phyloP scores from a whole-genome alignment of 2,888 invertebrate genomes.

The Eucera pruinosa region DNA sequence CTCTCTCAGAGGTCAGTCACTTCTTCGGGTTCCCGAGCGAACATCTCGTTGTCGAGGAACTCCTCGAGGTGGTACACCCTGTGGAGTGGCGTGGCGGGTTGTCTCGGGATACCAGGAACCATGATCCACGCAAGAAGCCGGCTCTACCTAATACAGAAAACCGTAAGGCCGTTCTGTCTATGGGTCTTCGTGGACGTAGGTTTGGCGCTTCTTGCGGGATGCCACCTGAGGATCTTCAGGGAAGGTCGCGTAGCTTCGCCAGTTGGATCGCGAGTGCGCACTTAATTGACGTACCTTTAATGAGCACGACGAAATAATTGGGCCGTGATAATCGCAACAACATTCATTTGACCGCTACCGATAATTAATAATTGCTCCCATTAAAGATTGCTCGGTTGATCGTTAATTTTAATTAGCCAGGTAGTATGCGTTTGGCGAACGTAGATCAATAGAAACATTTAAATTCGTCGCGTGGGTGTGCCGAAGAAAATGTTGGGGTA shows the following conservation, averaged over 20 bases:
- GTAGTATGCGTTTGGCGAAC: background rate
- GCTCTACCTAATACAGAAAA: constrained; percentile 82
- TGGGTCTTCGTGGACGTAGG: constrained; percentile 57
- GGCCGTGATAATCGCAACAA: constrained; percentile 17
- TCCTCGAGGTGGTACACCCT: constrained; percentile 53
- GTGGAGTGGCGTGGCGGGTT: constrained; percentile 61
- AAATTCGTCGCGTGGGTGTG: background rate
- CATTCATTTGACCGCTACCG: background rate
- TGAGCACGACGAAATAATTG: constrained; percentile 49
- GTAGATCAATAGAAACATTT: background rate
- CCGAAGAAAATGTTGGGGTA: too few species aligned
- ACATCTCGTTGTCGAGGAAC: constrained; percentile 58
- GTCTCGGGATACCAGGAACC: constrained; percentile 75
- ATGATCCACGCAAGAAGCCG: constrained; percentile 75
- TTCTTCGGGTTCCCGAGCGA: constrained; percentile 68
- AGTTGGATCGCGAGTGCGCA: constrained; percentile 2
- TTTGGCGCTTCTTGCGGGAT: constrained; percentile 64
- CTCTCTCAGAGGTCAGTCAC: constrained; percentile 79
- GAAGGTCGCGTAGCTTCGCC: constrained; percentile 54
- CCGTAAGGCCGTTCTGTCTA: constrained; percentile 73
- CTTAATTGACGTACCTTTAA: constrained; percentile 57
- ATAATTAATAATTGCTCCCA: constrained; percentile 27
- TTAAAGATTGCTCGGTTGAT: constrained; percentile 1
- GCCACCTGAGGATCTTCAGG: constrained; percentile 59
- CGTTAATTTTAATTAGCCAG: constrained; percentile 24